These are phyloP conservation scores for Eupelmus urozonus DNA, from an alignment of 2,888 invertebrate genomes.

Conservation along the genomic window DNA sequence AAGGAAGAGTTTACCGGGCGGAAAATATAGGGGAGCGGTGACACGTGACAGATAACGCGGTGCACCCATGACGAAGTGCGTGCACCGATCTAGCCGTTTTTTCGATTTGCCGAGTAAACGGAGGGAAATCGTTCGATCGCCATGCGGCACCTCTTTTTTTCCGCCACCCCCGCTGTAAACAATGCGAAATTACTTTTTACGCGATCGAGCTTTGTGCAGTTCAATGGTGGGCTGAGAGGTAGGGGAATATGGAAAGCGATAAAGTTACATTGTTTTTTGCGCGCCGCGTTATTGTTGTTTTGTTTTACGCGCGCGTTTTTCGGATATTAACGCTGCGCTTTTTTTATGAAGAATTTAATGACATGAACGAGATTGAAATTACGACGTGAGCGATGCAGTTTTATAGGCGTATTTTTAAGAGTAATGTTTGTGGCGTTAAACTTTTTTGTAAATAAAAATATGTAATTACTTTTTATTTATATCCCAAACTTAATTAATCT, in stretches of 20 bases:
- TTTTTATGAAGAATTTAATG: slow-evolving; percentile 28
- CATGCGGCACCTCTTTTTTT: not conserved
- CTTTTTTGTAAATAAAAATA: not conserved
- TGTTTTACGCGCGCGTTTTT: slow-evolving; percentile 4
- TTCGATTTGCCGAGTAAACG: slow-evolving; percentile 49
- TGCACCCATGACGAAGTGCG: slow-evolving; percentile 57
- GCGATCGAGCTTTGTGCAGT: slow-evolving; percentile 16
- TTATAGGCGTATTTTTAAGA: not conserved
- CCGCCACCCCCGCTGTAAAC: slow-evolving; percentile 30
- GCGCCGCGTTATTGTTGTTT: slow-evolving; percentile 23
- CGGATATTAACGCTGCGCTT: not conserved
- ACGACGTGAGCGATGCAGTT: not conserved
- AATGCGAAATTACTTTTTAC: slow-evolving; percentile 57
- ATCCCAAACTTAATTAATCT: too few relatives aligned
- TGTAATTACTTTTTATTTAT: too few relatives aligned
- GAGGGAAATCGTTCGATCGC: slow-evolving; percentile 37
- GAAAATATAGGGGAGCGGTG: slow-evolving; percentile 61
- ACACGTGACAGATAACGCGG: slow-evolving; percentile 63
- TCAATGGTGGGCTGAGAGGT: slow-evolving; percentile 21
- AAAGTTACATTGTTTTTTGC: slow-evolving; percentile 54
- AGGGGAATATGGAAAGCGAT: slow-evolving; percentile 39
- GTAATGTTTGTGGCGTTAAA: not conserved
- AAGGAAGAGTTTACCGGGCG: slow-evolving; percentile 54
- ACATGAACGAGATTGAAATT: not conserved
- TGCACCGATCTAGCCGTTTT: slow-evolving; percentile 19